Base-by-base conservation (phyloP, 2,888 invertebrate species). In the Platycnemis pennipes region DNA sequence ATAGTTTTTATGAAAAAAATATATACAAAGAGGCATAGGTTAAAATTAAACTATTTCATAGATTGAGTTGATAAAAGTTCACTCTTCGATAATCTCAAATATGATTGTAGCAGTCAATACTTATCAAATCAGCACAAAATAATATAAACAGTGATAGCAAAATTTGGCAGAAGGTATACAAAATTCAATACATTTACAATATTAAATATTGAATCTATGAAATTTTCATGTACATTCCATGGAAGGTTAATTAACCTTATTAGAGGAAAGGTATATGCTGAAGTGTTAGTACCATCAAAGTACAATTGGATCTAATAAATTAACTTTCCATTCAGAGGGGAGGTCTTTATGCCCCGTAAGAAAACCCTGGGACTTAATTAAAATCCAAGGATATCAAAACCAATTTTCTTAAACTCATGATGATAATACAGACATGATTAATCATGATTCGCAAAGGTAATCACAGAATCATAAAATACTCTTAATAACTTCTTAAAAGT, bases 21-120 rank as follows among this genome's bases (percentile, higher is more conserved):
- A 89, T 89, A 56, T 89, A 89, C 89, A 89, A 89, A 89, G 26
- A 89, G 53, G 88, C 89, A 53, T 89, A 89, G 89, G 42, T 88
- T 19, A 46, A 89, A 89, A 42, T 37, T 89, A 89, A 89, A 89
- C 53, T 89, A 19, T 56, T 89, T 56, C 56, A 89, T 89, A 89
- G 42, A 53, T 56, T 53, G 53, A 89, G 31, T 89, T 89, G 22
- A 88, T 49, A 56, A 53, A 56, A 37, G 42, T 42, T 19, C 42
- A 89, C 19, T 89, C 31, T 26, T 89, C 42, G 37, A 89, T 56
- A 89, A 89, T 89, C 56, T 89, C 56, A 56, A 56, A 89, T 56
- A 19, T 89, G n/a, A 37, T 22, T 89, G n/a, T 56, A 53, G 53
- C 31, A 89, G 49, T 56, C 56, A 89, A 56, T 11, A 37, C 37